Evolutionary conservation across 2,797 vertebrate genomes (phyloP).

Genomic region (Oceanodroma leucorhoa): DNA sequence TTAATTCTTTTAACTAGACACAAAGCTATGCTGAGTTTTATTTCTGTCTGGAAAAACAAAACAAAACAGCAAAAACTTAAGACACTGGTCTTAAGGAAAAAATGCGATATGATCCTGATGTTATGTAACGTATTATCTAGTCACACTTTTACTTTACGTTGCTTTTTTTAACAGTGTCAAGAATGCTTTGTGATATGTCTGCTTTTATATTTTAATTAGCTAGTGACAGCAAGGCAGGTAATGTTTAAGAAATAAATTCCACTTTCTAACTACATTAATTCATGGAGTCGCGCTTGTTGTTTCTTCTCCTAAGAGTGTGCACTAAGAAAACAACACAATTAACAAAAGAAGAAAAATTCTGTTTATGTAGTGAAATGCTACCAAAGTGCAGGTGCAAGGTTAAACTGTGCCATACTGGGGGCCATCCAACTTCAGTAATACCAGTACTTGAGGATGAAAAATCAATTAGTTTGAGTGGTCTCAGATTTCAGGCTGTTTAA

Average conservation of each 20-base stretch:
- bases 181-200: neutral
- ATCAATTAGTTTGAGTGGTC: slow-evolving; percentile 6
- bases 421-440: neutral
- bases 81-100: neutral
- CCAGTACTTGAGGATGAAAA: neutral
- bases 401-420: neutral
- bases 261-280: neutral
- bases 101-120: neutral
- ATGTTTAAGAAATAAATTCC: neutral
- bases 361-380: neutral
- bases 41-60: neutral
- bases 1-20: neutral
- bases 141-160: neutral
- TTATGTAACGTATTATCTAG: neutral
- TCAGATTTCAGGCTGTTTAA: slow-evolving; percentile 18
- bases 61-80: neutral
- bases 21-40: neutral
- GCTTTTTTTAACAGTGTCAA: neutral
- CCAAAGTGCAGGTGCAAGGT: neutral
- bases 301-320: neutral
- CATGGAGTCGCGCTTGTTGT: neutral
- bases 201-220: neutral
- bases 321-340: neutral
- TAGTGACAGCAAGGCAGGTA: neutral
- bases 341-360: neutral